Evolutionary conservation across 2,113 vertebrate genomes (phyloP), one percentile per base, ranked within the genome.

Genomic region (Anhinga rufa): DNA sequence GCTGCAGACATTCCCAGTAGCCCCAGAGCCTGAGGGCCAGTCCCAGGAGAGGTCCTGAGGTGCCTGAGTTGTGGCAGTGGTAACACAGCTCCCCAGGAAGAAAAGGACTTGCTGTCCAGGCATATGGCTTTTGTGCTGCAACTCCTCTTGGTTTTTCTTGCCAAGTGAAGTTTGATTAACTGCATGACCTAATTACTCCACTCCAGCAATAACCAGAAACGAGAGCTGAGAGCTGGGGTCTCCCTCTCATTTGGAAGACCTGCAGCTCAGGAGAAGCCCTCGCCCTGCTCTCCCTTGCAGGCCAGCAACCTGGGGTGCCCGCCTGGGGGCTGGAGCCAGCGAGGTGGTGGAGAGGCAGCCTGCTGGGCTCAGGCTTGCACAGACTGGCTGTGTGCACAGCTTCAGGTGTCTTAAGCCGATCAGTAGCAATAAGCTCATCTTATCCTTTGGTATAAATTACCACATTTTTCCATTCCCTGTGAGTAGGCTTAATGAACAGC

Each of bases 371-470:
- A 1, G 61, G 36, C 61, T 82, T 78, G 54, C 70, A 11, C 54
- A 69, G 77, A 34, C 57, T 15, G 4, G 77, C 61, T 82, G 77
- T 2, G 1, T 19, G 64, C 82, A 71, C 85, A 75, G 64, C 82
- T 87, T 82, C 88, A 92, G 74, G 78, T 90, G 78, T 54, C 75
- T 66, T 87, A 95, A 89, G 58, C 88, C 1, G 29, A 55, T 42
- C 85, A 61, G 58, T 17, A 90, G 92, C 42, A 89, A 54, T 51
- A 89, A 90, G 74, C 51, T 94, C 28, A n/a, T 76, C 15, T 92
- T 85, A 93, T 79, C 46, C 42, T 40, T 88, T 71, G 48, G 57
- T 71, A 65, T 69, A 89, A 92, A 91, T 91, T 82, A 84, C n/a
- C 52, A 70, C 40, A 65, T 92, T 94, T 94, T 93, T 86, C 80